phyloP scores from a whole-genome alignment of 1,140 invertebrate genomes.

The Riptortus pedestris region DNA sequence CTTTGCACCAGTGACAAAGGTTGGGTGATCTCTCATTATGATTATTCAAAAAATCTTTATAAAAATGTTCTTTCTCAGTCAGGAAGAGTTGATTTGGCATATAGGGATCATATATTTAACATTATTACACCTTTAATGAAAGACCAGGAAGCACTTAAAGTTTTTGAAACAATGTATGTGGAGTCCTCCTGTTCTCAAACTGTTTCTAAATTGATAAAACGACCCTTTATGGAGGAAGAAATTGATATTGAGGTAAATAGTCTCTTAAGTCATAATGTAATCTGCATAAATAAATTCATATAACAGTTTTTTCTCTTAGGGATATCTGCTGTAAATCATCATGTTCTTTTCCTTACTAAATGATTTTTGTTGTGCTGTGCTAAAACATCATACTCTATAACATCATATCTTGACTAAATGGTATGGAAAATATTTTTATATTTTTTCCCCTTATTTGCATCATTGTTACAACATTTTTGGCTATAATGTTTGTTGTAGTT shows the following conservation, averaged over 20 bases:
- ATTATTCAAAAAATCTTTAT: slow-evolving; percentile 21
- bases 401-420: background rate
- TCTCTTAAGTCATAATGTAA: background rate
- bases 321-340: background rate
- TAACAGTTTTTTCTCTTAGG: background rate
- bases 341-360: background rate
- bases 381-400: background rate
- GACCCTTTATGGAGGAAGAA: background rate
- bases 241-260: slow-evolving; percentile 15
- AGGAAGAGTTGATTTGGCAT: slow-evolving; percentile 11
- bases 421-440: no score
- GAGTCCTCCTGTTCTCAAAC: background rate
- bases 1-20: slow-evolving; percentile 22
- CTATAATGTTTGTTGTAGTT: no score
- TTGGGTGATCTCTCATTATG: slow-evolving; percentile 27
- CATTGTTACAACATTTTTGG: no score
- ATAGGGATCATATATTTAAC: slow-evolving; percentile 23
- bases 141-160: slow-evolving; percentile 19
- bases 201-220: slow-evolving; percentile 8
- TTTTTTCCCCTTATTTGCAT: no score
- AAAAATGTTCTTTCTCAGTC: slow-evolving; percentile 14
- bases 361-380: background rate
- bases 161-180: background rate
- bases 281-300: background rate
- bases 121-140: slow-evolving; percentile 21